These are phyloP conservation scores for Herpailurus yagouaroundi DNA, from an alignment of 2,113 vertebrate species.

Conservation along the genomic window DNA sequence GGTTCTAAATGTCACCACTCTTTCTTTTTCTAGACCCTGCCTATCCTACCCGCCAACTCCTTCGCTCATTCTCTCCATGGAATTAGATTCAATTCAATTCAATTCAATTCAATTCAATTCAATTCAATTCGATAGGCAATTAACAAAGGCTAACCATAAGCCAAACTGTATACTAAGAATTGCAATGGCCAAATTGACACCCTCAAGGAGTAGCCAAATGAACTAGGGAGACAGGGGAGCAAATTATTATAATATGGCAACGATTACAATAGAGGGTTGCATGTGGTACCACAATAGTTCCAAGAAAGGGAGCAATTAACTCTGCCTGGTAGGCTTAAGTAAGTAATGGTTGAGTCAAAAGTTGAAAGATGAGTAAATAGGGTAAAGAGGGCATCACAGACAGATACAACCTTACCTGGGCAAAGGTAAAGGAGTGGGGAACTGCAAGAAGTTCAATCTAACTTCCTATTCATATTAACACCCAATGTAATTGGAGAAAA, in stretches of 20 bases:
- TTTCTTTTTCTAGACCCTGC: background rate
- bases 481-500: background rate
- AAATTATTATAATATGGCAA: background rate
- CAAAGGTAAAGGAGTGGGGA: background rate
- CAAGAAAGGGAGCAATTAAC: conserved; percentile 4
- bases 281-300: background rate
- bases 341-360: background rate
- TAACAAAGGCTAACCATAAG: background rate
- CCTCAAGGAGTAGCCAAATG: background rate
- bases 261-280: background rate
- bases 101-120: background rate
- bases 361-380: background rate
- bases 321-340: background rate
- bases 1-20: background rate
- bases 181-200: background rate
- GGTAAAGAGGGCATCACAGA: background rate
- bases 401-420: background rate
- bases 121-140: background rate
- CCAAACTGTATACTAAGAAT: background rate
- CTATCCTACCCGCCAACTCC: background rate
- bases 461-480: background rate
- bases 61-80: background rate
- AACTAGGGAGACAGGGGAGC: background rate
- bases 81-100: background rate
- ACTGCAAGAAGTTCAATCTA: background rate